Evolutionary conservation across 2,797 vertebrate genomes (phyloP).

Genomic region (Bradypus variegatus): DNA sequence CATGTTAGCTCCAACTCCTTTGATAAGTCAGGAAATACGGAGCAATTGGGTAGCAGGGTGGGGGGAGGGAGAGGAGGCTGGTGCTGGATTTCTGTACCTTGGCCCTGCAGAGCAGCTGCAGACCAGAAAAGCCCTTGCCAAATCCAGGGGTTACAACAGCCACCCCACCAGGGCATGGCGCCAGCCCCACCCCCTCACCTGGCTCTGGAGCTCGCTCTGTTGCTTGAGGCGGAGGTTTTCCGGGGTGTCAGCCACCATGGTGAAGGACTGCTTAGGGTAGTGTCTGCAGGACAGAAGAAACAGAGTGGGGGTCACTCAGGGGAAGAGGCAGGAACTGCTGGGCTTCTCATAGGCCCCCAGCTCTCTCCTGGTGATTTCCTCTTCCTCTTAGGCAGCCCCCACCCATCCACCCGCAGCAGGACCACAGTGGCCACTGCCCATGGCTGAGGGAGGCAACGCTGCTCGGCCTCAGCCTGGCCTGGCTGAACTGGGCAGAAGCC

Average conservation of each 20-base stretch:
- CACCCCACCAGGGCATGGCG: not conserved
- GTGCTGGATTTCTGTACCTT: not conserved
- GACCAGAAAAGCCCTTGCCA: constrained; percentile 31
- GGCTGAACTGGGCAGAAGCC: not conserved
- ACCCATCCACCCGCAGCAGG: not conserved
- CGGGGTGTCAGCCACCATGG: constrained; percentile 94
- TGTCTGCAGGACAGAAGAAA: constrained; percentile 78
- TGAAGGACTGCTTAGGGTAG: constrained; percentile 97
- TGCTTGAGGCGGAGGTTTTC: constrained; percentile 97
- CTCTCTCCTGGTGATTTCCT: not conserved
- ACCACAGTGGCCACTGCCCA: too few species aligned
- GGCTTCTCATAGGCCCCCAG: not conserved
- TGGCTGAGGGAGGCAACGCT: rapidly evolving
- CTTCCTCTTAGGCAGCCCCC: not conserved
- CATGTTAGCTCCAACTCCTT: not conserved
- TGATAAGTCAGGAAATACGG: constrained; percentile 16
- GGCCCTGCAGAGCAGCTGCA: constrained; percentile 17
- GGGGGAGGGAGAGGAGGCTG: not conserved
- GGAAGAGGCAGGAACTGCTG: not conserved
- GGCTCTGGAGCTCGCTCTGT: constrained; percentile 96
- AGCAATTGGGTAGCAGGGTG: not conserved
- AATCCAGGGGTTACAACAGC: not conserved
- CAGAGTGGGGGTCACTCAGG: not conserved
- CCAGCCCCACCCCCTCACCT: constrained; percentile 73
- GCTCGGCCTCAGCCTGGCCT: not conserved